Evolutionary conservation across 2,888 invertebrate species (phyloP).

Genomic region (Aphodius sticticus): DNA sequence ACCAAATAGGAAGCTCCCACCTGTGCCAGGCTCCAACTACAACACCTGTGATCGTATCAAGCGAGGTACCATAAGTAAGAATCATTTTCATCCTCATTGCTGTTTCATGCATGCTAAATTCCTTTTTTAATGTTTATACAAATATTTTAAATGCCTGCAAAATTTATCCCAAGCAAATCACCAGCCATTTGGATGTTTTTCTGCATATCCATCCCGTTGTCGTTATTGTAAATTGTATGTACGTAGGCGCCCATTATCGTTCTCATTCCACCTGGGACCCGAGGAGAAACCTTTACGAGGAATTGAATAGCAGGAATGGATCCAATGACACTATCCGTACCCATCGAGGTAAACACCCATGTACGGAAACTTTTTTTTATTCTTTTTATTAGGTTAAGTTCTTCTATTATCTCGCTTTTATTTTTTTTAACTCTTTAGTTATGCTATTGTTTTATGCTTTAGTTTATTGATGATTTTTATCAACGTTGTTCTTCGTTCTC

Average conservation of each 20-base stretch:
- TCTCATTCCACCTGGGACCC: slow-evolving; percentile 89
- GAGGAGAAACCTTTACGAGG: slow-evolving; percentile 88
- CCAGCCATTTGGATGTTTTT: slow-evolving; percentile 34
- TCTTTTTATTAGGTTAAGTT: slow-evolving; percentile 10
- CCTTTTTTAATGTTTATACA: background rate
- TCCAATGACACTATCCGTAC: slow-evolving; percentile 74
- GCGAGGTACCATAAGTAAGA: slow-evolving; percentile 71
- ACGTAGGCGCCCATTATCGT: slow-evolving; percentile 60
- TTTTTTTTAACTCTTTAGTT: slow-evolving; percentile 11
- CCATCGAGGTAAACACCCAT: slow-evolving; percentile 56
- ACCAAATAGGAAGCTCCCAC: slow-evolving; percentile 90
- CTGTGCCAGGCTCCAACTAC: slow-evolving; percentile 92
- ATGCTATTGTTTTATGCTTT: slow-evolving; percentile 17
- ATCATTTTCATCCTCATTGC: slow-evolving; percentile 40
- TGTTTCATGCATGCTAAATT: slow-evolving; percentile 17
- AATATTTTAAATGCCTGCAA: slow-evolving; percentile 13
- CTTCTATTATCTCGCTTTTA: slow-evolving; percentile 11
- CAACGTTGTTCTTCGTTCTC: slow-evolving; percentile 6
- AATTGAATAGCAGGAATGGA: slow-evolving; percentile 78
- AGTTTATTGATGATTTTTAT: background rate
- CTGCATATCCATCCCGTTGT: slow-evolving; percentile 24
- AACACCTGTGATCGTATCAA: slow-evolving; percentile 94
- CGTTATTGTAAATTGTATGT: slow-evolving; percentile 37
- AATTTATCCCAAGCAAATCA: slow-evolving; percentile 29
- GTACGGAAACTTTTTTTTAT: slow-evolving; percentile 21